Conservation (phyloP, 1,140 invertebrate genomes). For the Spodoptera litura region DNA sequence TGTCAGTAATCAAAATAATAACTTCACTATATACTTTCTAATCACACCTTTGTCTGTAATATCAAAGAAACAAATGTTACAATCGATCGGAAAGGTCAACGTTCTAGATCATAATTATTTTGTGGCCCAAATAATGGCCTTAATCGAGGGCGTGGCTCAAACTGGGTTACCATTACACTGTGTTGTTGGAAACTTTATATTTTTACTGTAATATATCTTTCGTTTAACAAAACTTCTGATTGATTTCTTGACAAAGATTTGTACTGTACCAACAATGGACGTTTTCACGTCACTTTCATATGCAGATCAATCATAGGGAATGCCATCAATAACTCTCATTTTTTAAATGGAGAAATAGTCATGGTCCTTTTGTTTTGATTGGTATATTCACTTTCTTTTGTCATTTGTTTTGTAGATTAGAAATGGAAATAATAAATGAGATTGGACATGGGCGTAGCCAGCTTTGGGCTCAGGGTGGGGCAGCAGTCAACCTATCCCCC, state of each 20-base stretch:
- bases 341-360: background rate
- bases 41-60: slow-evolving; percentile 9
- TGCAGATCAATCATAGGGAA: background rate
- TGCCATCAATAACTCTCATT: slow-evolving; percentile 1
- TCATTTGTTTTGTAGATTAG: background rate
- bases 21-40: background rate
- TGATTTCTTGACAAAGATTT: background rate
- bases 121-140: slow-evolving; percentile 45
- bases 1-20: no score
- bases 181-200: slow-evolving; percentile 18
- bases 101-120: slow-evolving; percentile 48
- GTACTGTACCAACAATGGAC: background rate
- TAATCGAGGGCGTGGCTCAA: slow-evolving; percentile 40
- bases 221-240: slow-evolving; percentile 13
- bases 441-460: no score
- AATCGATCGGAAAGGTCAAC: slow-evolving; percentile 50
- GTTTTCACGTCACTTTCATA: background rate
- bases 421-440: slow-evolving; percentile 1
- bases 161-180: slow-evolving; percentile 50
- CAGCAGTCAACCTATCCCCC: no score
- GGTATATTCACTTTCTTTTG: background rate
- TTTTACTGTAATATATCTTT: slow-evolving; percentile 7
- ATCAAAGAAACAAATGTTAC: background rate
- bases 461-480: no score
- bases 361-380: background rate